Evolutionary conservation across 2,888 invertebrate species (phyloP).

Genomic region (Cryptocheilus praepositus): DNA sequence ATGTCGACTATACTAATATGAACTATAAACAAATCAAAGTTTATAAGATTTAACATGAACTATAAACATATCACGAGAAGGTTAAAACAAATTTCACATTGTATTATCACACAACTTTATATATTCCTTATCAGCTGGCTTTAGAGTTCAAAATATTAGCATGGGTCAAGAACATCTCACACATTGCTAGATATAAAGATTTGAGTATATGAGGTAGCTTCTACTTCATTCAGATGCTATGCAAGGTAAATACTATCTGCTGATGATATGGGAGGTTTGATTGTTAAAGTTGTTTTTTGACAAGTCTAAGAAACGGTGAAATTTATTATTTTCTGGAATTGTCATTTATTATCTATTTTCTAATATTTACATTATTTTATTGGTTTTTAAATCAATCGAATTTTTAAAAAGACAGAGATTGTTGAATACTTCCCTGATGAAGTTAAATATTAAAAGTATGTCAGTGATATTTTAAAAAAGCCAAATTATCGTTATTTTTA

Average conservation of each 20-base stretch:
- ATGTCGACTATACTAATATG: no score
- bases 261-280: constrained; percentile 32
- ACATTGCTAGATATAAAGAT: not conserved
- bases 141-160: no score
- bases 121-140: not conserved
- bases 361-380: constrained; percentile 17
- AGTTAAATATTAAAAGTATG: no score
- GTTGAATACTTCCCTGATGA: no score
- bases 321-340: not conserved
- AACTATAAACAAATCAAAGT: no score
- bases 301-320: not conserved
- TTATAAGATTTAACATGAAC: no score
- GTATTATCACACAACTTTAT: not conserved
- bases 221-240: constrained; percentile 19
- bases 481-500: constrained; percentile 14
- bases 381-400: constrained; percentile 38
- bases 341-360: constrained; percentile 9
- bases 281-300: constrained; percentile 21
- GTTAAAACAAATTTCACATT: not conserved
- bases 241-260: constrained; percentile 35
- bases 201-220: not conserved
- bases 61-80: no score
- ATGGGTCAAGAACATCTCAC: not conserved
- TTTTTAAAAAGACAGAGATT: no score
- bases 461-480: no score